Evolutionary conservation across 2,797 vertebrate genomes (phyloP), one percentile per base, ranked within the genome.

Genomic region (Enteromius radiatus): DNA sequence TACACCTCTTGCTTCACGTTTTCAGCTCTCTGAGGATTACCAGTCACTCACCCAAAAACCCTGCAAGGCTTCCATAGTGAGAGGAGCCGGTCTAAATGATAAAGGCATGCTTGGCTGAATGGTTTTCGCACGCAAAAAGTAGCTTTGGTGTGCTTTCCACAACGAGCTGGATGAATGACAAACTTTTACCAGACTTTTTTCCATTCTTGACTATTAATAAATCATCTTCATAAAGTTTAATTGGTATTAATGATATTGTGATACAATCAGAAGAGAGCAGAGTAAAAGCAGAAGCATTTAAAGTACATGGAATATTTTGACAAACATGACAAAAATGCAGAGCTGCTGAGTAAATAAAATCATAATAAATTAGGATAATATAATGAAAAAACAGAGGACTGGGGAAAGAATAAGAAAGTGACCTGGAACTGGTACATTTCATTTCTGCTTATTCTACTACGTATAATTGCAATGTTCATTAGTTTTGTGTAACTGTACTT

Each of bases 1-100:
- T 63, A 38, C 69, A 81, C 56, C 69, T 64, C 43, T 49, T 36
- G 21, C 69, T 38, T 23, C 21, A 71, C 19, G 47, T 80, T 49
- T 71, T 80, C 56, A 81, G 41, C 33, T 81, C 79, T 74, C 69
- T 28, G 56, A 47, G 68, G 69, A 71, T 63, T 33, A 73, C 36
- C 78, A 80, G 52, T 80, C 54, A 61, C 68, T 73, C 54, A 73
- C 41, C 38, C 68, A 10, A 49, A 77, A 78, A 5, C 26, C 59
- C 45, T 28, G 56, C 54, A 81, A 49, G 28, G 41, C 54, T 74
- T 81, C 9, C 7, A 21, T 47, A 45, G 56, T 45, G 75, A 76
- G 38, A 73, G 26, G 49, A 70, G 65, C 65, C 41, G 78, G 36
- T 52, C 19, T 43, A 54, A 80, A 80, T 70, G 61, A 70, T 59